phyloP scores from a whole-genome alignment of 2,888 invertebrate genomes.

The Yponomeuta plumbellus region DNA sequence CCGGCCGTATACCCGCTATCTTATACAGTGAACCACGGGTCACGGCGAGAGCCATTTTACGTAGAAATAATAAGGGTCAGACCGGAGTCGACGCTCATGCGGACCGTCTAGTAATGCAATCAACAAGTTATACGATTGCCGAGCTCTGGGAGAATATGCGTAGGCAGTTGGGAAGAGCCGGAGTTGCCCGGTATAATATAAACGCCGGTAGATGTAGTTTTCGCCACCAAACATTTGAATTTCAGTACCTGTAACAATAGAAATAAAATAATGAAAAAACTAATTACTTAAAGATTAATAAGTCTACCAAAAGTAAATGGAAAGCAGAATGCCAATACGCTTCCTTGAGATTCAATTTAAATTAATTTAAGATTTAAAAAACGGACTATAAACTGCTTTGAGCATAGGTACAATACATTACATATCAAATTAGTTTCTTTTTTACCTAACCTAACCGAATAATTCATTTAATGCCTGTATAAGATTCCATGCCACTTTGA shows the following conservation, averaged over 20 bases:
- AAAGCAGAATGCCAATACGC: no score
- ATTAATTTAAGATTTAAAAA: no score
- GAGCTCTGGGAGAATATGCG: background rate
- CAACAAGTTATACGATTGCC: background rate
- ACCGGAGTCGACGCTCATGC: background rate
- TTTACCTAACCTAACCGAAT: no score
- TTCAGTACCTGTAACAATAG: background rate
- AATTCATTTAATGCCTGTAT: no score
- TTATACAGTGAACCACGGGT: background rate
- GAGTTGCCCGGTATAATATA: background rate
- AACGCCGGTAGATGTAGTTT: no score
- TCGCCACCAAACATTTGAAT: background rate
- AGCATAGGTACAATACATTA: no score
- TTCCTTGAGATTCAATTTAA: no score
- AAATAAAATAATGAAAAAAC: background rate
- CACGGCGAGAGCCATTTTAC: background rate
- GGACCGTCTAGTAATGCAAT: background rate
- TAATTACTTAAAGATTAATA: background rate
- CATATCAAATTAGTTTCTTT: no score
- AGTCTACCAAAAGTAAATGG: no score
- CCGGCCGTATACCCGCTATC: background rate
- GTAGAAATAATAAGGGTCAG: background rate
- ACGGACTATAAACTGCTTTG: no score
- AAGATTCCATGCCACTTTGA: no score
- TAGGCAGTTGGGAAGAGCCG: background rate